Conservation (phyloP, 1,140 invertebrate species). For the Apis laboriosa region DNA sequence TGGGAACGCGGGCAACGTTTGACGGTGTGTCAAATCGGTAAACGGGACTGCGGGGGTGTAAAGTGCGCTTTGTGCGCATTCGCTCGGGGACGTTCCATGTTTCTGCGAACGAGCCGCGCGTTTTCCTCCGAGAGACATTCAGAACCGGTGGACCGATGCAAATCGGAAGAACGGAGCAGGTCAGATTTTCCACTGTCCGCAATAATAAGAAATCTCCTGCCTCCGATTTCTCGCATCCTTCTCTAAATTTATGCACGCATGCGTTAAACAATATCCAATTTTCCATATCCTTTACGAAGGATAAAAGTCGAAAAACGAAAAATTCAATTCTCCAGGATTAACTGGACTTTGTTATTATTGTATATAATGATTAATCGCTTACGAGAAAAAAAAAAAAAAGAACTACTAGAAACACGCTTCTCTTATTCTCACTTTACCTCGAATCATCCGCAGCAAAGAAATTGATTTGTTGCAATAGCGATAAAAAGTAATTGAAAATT, state of each 20-base stretch:
- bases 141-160: constrained; percentile 59
- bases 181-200: constrained; percentile 26
- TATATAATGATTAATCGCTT: not conserved
- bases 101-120: constrained; percentile 19
- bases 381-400: no score
- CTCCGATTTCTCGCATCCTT: not conserved
- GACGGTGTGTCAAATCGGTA: constrained; percentile 40
- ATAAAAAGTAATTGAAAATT: no score
- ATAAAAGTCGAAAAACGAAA: no score
- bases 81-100: constrained; percentile 3
- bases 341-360: constrained; percentile 6
- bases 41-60: constrained; percentile 19
- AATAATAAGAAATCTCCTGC: constrained; percentile 43
- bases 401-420: no score
- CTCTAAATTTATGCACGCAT: not conserved
- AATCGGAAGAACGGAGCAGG: constrained; percentile 57
- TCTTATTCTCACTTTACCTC: no score
- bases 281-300: not conserved
- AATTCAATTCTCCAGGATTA: no score
- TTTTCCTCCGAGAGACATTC: constrained; percentile 52
- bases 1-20: not conserved
- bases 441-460: no score
- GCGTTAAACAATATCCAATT: not conserved
- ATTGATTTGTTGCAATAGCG: not conserved
- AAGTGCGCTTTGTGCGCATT: constrained; percentile 35